Percentiles rank a stretch among this genome's conserved stretches.
These are phyloP conservation scores for Leiothrix lutea DNA, from an alignment of 2,113 vertebrate species.

Conservation along the genomic window DNA sequence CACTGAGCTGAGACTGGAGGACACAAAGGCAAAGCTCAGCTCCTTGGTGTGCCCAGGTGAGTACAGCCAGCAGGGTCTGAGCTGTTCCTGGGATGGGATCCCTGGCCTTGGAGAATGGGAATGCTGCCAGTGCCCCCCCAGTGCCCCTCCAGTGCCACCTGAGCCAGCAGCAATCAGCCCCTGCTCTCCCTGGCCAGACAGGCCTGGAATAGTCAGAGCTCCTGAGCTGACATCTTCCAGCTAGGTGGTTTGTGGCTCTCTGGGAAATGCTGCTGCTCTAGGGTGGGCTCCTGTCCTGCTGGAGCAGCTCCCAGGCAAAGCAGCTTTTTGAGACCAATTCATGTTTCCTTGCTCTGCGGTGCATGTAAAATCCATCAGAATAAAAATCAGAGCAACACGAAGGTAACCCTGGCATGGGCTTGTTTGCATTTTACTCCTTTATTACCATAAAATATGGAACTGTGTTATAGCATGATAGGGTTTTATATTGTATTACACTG, in stretches of 20 bases:
- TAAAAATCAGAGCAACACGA: not conserved
- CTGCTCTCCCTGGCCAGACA: not conserved
- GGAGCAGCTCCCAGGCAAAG: not conserved
- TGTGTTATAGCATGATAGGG: not conserved
- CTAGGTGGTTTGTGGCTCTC: not conserved
- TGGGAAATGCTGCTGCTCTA: not conserved
- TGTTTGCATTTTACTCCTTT: not conserved
- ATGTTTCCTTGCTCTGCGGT: rapidly evolving
- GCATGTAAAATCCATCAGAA: not conserved
- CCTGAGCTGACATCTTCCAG: not conserved
- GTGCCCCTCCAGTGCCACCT: not conserved
- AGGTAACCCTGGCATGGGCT: not conserved
- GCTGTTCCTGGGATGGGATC: rapidly evolving
- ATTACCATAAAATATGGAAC: not conserved
- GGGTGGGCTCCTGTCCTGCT: not conserved
- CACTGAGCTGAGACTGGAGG: not conserved
- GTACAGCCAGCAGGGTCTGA: not conserved
- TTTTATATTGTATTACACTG: not conserved
- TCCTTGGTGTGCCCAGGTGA: not conserved
- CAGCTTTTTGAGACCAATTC: not conserved
- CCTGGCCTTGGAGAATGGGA: rapidly evolving
- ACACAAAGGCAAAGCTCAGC: not conserved
- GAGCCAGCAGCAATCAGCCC: not conserved
- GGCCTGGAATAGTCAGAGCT: not conserved
- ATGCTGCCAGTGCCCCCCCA: not conserved